phyloP scores from a whole-genome alignment of 2,113 vertebrate genomes.

The Notothenia rossii region DNA sequence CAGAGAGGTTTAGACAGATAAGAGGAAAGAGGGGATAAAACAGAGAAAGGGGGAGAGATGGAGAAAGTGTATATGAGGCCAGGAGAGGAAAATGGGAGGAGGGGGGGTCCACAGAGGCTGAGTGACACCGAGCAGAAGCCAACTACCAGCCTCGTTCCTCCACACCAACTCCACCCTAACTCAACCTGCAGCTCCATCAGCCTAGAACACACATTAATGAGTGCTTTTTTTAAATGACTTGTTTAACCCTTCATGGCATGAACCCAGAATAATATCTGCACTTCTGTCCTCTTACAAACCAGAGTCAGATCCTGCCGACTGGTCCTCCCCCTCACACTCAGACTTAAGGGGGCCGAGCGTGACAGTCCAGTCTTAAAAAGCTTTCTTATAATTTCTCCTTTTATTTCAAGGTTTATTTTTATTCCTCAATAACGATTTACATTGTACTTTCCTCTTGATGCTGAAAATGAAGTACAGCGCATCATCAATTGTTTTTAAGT shows the following conservation, averaged over 20 bases:
- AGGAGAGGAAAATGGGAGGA: conserved; percentile 33
- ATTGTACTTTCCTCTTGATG: no score
- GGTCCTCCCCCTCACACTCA: not conserved
- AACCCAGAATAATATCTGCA: not conserved
- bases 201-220: not conserved
- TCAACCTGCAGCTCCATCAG: conserved; percentile 28
- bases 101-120: conserved; percentile 95
- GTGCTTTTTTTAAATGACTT: not conserved
- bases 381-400: no score
- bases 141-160: conserved; percentile 84
- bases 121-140: conserved; percentile 92
- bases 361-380: no score
- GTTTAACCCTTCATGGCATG: not conserved
- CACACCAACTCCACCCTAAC: conserved; percentile 51
- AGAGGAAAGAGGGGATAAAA: conserved; percentile 56
- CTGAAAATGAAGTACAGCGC: no score
- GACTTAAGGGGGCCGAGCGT: not conserved
- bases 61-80: conserved; percentile 70
- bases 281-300: not conserved
- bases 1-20: conserved; percentile 73
- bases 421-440: no score
- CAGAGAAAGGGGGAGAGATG: conserved; percentile 71
- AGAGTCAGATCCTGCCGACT: not conserved
- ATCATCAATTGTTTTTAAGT: no score
- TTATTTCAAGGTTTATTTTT: no score